phyloP scores from a whole-genome alignment of 2,797 vertebrate species.

The Sebastes minor region DNA sequence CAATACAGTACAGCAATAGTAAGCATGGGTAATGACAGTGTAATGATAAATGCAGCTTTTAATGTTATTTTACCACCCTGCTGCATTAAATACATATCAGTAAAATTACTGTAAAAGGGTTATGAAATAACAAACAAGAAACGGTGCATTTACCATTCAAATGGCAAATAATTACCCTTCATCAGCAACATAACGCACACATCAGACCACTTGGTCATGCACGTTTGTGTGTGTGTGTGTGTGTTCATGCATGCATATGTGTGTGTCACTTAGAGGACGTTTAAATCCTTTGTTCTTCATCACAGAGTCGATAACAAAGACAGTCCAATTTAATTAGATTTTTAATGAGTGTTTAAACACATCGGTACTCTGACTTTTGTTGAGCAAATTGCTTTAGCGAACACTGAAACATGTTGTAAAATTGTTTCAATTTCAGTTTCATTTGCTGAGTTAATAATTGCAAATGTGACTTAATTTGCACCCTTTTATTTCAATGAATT shows the following conservation, averaged over 20 bases:
- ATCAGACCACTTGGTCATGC: neutral
- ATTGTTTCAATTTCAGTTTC: conserved; percentile 22
- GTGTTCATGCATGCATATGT: neutral
- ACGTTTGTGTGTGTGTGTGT: neutral
- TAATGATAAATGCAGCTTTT: neutral
- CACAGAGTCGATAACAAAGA: conserved; percentile 68
- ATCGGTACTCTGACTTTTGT: conserved; percentile 31
- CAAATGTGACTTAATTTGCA: conserved; percentile 9
- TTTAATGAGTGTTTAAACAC: conserved; percentile 57
- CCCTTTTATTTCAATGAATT: conserved; percentile 22
- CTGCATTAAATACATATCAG: neutral
- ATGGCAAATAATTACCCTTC: neutral
- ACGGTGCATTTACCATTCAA: neutral
- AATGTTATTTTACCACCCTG: neutral
- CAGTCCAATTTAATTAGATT: conserved; percentile 70
- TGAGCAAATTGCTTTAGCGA: conserved; percentile 21
- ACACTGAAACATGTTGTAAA: conserved; percentile 32
- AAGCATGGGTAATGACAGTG: neutral
- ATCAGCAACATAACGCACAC: conserved; percentile 1
- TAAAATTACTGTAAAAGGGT: neutral
- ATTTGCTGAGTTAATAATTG: neutral
- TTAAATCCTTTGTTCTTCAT: conserved; percentile 73
- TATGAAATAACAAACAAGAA: neutral
- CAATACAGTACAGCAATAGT: neutral
- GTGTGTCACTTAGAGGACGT: conserved; percentile 27